Evolutionary conservation across 2,888 invertebrate genomes (phyloP), one percentile per base, ranked within the genome.

Genomic region (Mythimna lalbum): DNA sequence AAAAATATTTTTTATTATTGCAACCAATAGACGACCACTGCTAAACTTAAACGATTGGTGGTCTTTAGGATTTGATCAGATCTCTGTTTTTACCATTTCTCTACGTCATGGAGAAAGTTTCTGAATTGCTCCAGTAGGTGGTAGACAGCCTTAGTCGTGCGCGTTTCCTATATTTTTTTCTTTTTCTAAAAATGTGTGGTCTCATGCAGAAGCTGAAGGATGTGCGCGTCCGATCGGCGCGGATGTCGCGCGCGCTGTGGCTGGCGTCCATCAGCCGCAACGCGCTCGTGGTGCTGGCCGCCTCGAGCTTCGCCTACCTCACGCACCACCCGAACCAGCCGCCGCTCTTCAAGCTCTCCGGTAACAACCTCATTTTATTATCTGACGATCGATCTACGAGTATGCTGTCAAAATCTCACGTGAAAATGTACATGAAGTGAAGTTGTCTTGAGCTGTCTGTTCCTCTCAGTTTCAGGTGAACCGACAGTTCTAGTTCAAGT

Each of bases 231-330:
- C 82, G 87, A 12, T 93, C 71, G 94, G 93, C 94, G 1, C 61
- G 56, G 31, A 27, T 81, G 70, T 49, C 65, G 72, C 95, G 94
- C 33, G 87, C 94, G 5, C 90, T 98, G 19, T 98, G 98, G 98
- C 96, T 98, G 78, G 83, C 98, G 31, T 97, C 98, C 17, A 98
- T 98, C 82, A 97, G 97, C 2, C 96, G 98, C 79, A 98, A 99
- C 93, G 98, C 98, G 21, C 89, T 98, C 21, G 96, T 98, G 47
- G 98, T 98, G 39, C 89, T 97, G 53, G 91, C 96, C 19, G 96
- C 97, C 14, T 96, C 97, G 0, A 77, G 96, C 2, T 88, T 97
- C 79, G 97, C 98, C 0, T 97, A 93, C 91, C 67, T 91, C 64
- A 93, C 96, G 84, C 93, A 96, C 86, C 96, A 96, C 76, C 92